Base-by-base conservation (phyloP, 1,140 invertebrate species). In the Araneus ventricosus region DNA sequence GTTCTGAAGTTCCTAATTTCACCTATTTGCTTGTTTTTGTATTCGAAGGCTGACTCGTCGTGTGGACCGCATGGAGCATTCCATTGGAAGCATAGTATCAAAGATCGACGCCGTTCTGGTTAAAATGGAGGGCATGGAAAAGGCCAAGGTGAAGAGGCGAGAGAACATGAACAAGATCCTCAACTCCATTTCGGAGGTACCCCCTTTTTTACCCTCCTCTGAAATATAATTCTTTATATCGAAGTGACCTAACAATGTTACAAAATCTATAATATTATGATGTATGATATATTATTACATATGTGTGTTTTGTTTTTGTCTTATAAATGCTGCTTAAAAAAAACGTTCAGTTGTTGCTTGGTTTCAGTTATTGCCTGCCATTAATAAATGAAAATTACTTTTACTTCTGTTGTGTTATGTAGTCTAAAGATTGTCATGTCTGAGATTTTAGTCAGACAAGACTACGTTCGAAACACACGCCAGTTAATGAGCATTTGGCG, bases 71-170 rank as follows among this genome's bases (percentile, higher is more conserved):
- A 95, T 96, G 95, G 96, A 96, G 94, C 94, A 95, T 92, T 95
- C 95, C 37, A 95, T 96, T 39, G 95, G 94, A 34, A 95, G 94
- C 90, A 96, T 96, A 88, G 95, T 96, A 34, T 96, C 95, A 86
- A 96, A 96, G 94, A 96, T 96, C 92, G 96, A 96, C 94, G 95
- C 95, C 30, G 96, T 96, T 30, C 94, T 96, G 63, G 95, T 96
- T 20, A 96, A 96, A 94, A 95, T 96, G 94, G 96, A 96, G 95
- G 95, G 95, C 30, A 96, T 96, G 96, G 96, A 96, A 94, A 96
- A 96, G 94, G 95, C 95, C 4, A 96, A 96, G 94, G 94, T 95
- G 90, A 96, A 96, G 94, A 94, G 96, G 41, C 94, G 95, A 61
- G 96, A 96, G 94, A 96, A 96, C 45, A 96, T 96, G 96, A 95